A percentile compares a stretch with the other conserved stretches of the same genome.
These are phyloP conservation scores for Brevimyrus niger DNA, from an alignment of 2,113 vertebrate species.

Conservation along the genomic window DNA sequence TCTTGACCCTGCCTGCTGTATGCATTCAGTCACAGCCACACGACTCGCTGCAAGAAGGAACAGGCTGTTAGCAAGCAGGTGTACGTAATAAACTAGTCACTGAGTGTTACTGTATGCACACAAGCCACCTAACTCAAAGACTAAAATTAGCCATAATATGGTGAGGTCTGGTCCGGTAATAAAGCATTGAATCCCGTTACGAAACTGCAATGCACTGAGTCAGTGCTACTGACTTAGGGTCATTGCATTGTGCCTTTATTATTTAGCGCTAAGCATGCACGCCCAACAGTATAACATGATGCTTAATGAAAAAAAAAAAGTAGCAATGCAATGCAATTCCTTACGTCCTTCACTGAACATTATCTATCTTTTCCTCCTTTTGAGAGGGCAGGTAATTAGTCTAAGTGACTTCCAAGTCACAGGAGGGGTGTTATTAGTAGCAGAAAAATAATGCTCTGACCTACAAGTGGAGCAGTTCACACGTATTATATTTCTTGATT, in stretches of 20 bases:
- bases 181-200: not conserved
- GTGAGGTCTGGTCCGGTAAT: not conserved
- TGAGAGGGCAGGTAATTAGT: slow-evolving; percentile 7
- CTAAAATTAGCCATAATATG: not conserved
- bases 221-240: slow-evolving; percentile 14
- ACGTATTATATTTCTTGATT: not conserved
- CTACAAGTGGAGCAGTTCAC: slow-evolving; percentile 11
- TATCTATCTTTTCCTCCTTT: slow-evolving; percentile 12
- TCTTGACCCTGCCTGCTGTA: not conserved
- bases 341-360: not conserved
- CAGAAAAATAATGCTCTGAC: slow-evolving; percentile 7
- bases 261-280: slow-evolving; percentile 39
- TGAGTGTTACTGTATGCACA: not conserved
- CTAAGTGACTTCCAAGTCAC: slow-evolving; percentile 9
- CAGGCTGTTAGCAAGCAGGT: not conserved
- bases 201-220: not conserved
- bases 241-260: slow-evolving; percentile 8
- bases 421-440: not conserved
- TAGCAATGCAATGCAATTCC: slow-evolving; percentile 32
- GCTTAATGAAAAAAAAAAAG: slow-evolving; percentile 15
- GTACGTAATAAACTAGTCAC: not conserved
- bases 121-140: not conserved
- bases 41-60: not conserved
- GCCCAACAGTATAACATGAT: slow-evolving; percentile 44
- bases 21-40: not conserved